Evolutionary conservation across 2,888 invertebrate genomes (phyloP).

Genomic region (Lissocephala sabroskyi): DNA sequence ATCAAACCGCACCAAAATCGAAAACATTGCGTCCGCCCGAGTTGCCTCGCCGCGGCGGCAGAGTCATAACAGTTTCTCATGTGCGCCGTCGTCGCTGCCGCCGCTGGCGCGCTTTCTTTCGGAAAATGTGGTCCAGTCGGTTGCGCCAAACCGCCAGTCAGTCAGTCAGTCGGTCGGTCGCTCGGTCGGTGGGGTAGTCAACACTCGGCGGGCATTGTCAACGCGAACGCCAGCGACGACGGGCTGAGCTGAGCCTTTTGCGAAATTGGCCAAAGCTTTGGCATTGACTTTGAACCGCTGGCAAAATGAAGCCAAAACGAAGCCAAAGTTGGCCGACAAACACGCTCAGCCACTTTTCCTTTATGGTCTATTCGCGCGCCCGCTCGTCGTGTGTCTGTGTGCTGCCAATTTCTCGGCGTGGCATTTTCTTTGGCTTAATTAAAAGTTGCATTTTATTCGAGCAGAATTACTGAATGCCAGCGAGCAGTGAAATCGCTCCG

Average conservation of each 20-base stretch:
- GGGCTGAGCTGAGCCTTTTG: not conserved
- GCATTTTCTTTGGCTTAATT: conserved; percentile 56
- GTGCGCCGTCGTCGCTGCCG: too few species aligned
- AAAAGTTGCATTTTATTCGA: conserved; percentile 54
- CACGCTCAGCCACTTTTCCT: conserved; percentile 56
- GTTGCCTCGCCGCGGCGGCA: conserved; percentile 14
- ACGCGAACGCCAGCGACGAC: conserved; percentile 10
- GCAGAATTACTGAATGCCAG: conserved; percentile 37
- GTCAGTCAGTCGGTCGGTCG: conserved; percentile 3
- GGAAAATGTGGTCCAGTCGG: conserved; percentile 64
- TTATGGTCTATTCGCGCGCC: conserved; percentile 10
- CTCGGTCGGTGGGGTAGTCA: conserved; percentile 10
- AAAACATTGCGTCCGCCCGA: conserved; percentile 28
- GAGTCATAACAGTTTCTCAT: conserved; percentile 46
- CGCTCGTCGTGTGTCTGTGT: not conserved
- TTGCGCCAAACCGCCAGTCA: conserved; percentile 19
- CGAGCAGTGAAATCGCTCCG: conserved; percentile 37
- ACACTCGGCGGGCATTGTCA: conserved; percentile 30
- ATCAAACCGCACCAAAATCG: conserved; percentile 44
- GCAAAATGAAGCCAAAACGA: too few species aligned
- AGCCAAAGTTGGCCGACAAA: conserved; percentile 29
- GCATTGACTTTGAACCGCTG: conserved; percentile 43
- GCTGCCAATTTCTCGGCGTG: conserved; percentile 47
- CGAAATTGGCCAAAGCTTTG: conserved; percentile 29
- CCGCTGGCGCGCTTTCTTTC: conserved; percentile 51